phyloP scores from a whole-genome alignment of 2,113 vertebrate species.

The Channa argus region DNA sequence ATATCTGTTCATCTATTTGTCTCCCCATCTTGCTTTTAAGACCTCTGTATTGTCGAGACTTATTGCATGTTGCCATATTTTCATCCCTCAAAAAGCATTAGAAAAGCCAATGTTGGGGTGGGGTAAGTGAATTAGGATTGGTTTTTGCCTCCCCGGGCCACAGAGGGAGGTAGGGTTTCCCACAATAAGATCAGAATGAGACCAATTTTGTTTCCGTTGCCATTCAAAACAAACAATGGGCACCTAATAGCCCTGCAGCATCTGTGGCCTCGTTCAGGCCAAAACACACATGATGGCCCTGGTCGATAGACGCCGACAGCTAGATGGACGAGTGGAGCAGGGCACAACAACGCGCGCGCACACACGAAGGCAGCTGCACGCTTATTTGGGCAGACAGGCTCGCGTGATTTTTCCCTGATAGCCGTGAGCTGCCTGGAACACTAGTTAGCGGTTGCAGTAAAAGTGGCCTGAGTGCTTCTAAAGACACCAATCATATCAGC shows the following conservation, averaged over 20 bases:
- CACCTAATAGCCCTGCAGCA: conserved; percentile 85
- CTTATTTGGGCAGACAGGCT: conserved; percentile 40
- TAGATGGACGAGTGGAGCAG: conserved; percentile 78
- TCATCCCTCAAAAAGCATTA: conserved; percentile 86
- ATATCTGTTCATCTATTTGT: conserved; percentile 67
- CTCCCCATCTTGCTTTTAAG: conserved; percentile 71
- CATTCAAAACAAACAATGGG: conserved; percentile 89
- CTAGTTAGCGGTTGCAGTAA: conserved; percentile 78
- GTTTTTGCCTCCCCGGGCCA: conserved; percentile 82
- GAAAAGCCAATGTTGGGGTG: conserved; percentile 79
- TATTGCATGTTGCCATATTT: conserved; percentile 85
- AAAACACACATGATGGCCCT: conserved; percentile 78
- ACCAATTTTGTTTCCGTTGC: conserved; percentile 87
- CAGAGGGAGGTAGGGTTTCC: conserved; percentile 86
- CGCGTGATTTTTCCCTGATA: conserved; percentile 67
- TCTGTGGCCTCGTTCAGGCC: conserved; percentile 79
- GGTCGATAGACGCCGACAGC: conserved; percentile 84
- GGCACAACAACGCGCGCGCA: conserved; percentile 39
- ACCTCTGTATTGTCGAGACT: conserved; percentile 74
- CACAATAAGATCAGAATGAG: conserved; percentile 88
- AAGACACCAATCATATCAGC: conserved; percentile 84
- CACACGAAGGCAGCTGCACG: conserved; percentile 39
- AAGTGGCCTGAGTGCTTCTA: conserved; percentile 83
- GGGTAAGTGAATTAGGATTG: conserved; percentile 87
- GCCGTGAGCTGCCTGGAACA: conserved; percentile 75